Conservation (phyloP, 2,888 invertebrate genomes). For the Fragum fragum region DNA sequence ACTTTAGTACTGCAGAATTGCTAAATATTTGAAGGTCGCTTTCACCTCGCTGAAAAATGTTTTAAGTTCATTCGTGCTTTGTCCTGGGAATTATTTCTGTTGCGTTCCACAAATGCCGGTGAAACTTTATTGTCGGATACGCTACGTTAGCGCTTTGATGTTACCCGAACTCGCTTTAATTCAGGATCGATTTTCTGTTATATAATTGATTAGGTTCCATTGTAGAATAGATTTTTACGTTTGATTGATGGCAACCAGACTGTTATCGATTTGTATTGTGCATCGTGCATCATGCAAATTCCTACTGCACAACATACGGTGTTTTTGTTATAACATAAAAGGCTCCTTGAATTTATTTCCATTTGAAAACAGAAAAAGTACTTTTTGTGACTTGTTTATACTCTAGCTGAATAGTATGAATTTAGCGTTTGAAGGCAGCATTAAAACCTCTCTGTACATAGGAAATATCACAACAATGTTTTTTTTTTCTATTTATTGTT, state of each 20-base stretch:
- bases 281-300: background rate
- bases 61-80: background rate
- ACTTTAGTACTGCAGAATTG: no score
- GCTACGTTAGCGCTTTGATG: background rate
- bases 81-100: background rate
- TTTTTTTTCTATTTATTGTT: no score
- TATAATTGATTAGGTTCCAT: constrained; percentile 3
- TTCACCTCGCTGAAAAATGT: no score
- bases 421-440: no score
- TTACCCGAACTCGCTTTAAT: background rate
- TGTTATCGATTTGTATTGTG: background rate
- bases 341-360: no score
- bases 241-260: background rate
- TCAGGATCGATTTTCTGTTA: background rate
- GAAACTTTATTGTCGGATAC: background rate
- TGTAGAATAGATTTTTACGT: constrained; percentile 1
- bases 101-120: background rate
- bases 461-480: no score
- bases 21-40: no score
- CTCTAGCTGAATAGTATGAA: no score
- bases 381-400: no score
- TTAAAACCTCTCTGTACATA: no score
- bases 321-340: no score
- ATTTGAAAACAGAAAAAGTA: no score
- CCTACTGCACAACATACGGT: background rate